Evolutionary conservation across 2,888 invertebrate genomes (phyloP).

Genomic region (Andricus quercusramuli): DNA sequence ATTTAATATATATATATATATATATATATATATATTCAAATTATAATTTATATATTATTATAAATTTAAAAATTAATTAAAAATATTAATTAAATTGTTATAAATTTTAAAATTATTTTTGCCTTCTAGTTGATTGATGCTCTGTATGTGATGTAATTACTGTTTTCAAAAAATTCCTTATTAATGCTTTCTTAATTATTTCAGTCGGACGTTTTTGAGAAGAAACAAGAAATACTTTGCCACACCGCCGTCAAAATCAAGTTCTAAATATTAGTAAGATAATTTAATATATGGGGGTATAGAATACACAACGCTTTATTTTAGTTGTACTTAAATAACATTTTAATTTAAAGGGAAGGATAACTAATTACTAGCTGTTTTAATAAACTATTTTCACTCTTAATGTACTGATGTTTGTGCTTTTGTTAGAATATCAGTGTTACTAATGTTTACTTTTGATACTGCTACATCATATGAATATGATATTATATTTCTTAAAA

Average conservation of each 20-base stretch:
- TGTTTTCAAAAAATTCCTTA: constrained; percentile 15
- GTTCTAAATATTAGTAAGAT: constrained; percentile 19
- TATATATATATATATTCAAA: too few species aligned
- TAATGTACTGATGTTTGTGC: neutral
- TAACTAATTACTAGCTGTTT: neutral
- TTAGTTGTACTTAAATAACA: constrained; percentile 22
- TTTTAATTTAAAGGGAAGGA: neutral
- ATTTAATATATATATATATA: too few species aligned
- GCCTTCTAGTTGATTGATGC: too few species aligned
- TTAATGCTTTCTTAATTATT: constrained; percentile 50
- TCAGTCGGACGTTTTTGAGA: constrained; percentile 72
- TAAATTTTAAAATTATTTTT: too few species aligned
- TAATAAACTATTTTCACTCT: neutral
- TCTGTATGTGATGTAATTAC: neutral
- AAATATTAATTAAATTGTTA: too few species aligned
- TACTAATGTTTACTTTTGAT: neutral
- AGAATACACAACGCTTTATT: neutral
- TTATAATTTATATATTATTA: too few species aligned
- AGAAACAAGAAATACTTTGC: constrained; percentile 76
- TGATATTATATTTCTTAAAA: neutral
- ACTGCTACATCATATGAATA: neutral
- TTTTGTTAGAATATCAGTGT: neutral
- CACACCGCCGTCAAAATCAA: constrained; percentile 71
- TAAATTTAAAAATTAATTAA: too few species aligned
- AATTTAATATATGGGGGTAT: neutral